Conservation (phyloP, 2,888 invertebrate species). For the Tipula helvola region DNA sequence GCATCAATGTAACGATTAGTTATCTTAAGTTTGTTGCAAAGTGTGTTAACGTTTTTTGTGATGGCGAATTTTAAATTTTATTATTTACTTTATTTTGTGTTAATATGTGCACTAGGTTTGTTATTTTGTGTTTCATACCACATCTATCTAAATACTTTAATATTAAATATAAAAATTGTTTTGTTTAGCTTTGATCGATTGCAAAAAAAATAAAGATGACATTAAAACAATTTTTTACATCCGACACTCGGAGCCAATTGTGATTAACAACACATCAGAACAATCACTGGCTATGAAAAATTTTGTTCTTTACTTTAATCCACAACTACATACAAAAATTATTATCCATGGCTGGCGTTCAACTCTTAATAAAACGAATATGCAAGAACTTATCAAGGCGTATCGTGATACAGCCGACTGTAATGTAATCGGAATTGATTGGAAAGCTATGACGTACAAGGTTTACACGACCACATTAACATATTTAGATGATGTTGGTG, state of each 20-base stretch:
- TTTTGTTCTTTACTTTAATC: conserved; percentile 9
- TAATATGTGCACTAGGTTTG: background rate
- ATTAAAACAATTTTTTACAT: background rate
- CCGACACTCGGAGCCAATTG: background rate
- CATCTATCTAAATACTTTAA: background rate
- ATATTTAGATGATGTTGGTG: background rate
- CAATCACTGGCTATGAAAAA: background rate
- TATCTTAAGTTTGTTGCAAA: too few relatives aligned
- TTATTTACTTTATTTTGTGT: background rate
- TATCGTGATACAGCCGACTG: background rate
- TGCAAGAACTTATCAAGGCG: background rate
- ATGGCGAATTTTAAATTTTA: background rate
- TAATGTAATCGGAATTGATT: background rate
- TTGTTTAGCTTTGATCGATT: background rate
- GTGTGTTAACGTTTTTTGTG: too few relatives aligned
- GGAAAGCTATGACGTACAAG: background rate
- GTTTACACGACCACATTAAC: background rate
- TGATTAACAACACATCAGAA: background rate
- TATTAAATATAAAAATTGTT: background rate
- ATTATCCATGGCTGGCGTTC: conserved; percentile 30
- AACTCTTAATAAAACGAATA: background rate
- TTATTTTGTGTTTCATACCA: background rate
- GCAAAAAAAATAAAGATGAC: background rate
- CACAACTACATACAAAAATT: conserved; percentile 30
- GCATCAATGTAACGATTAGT: too few relatives aligned